phyloP scores from a whole-genome alignment of 1,140 invertebrate species.

The Episyrphus balteatus region DNA sequence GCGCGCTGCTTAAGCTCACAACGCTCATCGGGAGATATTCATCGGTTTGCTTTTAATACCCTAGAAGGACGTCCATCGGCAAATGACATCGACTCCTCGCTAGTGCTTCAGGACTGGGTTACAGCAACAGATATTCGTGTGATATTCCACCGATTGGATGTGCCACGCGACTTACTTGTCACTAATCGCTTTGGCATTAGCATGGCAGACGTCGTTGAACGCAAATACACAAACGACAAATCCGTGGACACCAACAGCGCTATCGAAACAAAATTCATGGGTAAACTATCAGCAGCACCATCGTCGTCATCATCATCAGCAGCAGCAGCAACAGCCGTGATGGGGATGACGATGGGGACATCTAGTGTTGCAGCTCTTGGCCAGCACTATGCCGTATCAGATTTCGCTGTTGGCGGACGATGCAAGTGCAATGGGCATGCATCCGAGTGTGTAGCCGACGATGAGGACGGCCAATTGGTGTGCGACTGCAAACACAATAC shows the following conservation, averaged over 20 bases:
- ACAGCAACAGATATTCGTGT: constrained; percentile 95
- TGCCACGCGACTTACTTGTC: constrained; percentile 42
- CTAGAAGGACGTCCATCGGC: constrained; percentile 91
- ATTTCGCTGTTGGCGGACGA: constrained; percentile 93
- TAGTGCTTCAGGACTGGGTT: constrained; percentile 97
- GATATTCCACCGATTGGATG: constrained; percentile 78
- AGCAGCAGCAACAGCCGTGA: constrained; percentile 29
- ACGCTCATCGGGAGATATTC: constrained; percentile 45
- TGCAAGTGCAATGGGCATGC: constrained; percentile 99
- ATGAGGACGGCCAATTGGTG: constrained; percentile 57
- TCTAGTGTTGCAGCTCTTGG: constrained; percentile 20
- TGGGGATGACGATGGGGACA: not conserved
- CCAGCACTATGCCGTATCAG: constrained; percentile 83
- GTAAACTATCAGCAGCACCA: constrained; percentile 23
- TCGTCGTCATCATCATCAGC: constrained; percentile 2
- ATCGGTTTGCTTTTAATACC: constrained; percentile 89
- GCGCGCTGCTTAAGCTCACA: constrained; percentile 83
- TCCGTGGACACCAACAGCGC: not conserved
- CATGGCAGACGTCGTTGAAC: constrained; percentile 19
- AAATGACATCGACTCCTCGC: constrained; percentile 86
- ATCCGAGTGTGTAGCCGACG: constrained; percentile 63
- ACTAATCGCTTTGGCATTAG: constrained; percentile 35
- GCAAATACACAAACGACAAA: constrained; percentile 9
- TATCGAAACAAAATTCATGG: constrained; percentile 18
- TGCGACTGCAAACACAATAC: constrained; percentile 99